Percentiles rank a stretch among this genome's conserved stretches.
phyloP scores from a whole-genome alignment of 2,888 invertebrate genomes.

The Acanthosepion esculentum region DNA sequence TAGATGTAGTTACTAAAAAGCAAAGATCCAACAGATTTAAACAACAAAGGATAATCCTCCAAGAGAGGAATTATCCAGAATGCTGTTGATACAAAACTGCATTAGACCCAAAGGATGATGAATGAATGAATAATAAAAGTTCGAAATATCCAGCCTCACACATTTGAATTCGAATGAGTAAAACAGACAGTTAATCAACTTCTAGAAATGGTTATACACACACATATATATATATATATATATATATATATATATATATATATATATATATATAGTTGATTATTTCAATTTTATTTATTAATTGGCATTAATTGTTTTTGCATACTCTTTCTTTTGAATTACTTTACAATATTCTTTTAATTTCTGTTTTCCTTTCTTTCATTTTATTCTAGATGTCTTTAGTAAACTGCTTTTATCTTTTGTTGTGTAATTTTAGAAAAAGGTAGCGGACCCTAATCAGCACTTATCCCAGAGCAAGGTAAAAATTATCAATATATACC shows the following conservation, averaged over 20 bases:
- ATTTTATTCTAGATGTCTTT: not conserved
- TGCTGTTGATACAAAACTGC: too few species aligned
- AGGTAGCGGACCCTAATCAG: conserved; percentile 14
- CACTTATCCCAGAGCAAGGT: conserved; percentile 33
- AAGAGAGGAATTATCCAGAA: too few species aligned
- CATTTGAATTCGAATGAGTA: too few species aligned
- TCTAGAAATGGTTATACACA: not conserved
- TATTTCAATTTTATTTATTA: not conserved
- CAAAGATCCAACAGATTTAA: too few species aligned
- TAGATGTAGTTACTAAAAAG: too few species aligned
- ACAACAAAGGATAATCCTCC: too few species aligned
- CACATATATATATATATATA: conserved; percentile 2
- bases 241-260: not conserved
- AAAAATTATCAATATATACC: not conserved
- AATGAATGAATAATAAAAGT: too few species aligned
- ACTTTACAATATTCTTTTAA: not conserved
- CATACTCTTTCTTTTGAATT: not conserved
- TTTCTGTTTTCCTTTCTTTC: not conserved
- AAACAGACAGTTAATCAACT: too few species aligned
- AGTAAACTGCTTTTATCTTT: conserved; percentile 33
- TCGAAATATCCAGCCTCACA: too few species aligned
- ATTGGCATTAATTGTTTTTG: not conserved
- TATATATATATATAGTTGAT: not conserved
- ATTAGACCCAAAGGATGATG: too few species aligned
- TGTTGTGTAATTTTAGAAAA: conserved; percentile 33